A percentile compares a stretch with the other conserved stretches of the same genome.
Conservation (phyloP, 2,113 vertebrate species). For the Prolemur simus region DNA sequence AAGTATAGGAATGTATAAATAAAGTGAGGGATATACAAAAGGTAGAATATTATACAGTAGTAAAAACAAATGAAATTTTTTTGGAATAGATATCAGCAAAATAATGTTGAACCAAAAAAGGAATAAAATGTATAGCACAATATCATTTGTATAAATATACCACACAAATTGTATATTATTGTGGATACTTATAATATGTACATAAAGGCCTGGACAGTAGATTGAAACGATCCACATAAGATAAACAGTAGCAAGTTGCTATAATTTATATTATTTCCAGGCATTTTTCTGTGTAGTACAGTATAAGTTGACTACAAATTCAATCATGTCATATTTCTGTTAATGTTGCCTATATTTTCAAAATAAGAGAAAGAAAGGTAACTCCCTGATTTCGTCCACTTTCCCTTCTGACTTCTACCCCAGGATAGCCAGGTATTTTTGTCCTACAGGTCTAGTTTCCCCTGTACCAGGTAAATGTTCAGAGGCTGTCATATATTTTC, state of each 20-base stretch:
- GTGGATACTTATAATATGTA: background rate
- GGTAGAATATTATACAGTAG: background rate
- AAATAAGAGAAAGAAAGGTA: background rate
- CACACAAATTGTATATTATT: background rate
- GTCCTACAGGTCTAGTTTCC: background rate
- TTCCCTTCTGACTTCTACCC: background rate
- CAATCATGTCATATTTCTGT: background rate
- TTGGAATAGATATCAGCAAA: background rate
- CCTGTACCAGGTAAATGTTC: background rate
- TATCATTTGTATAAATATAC: background rate
- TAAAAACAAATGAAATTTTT: background rate
- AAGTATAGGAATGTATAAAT: background rate
- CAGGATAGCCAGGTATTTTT: background rate
- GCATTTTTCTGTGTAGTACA: background rate
- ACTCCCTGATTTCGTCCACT: background rate
- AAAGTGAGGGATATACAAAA: background rate
- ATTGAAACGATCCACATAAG: background rate
- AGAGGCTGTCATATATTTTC: background rate
- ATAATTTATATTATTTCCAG: background rate
- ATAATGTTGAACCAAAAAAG: background rate
- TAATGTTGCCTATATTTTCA: background rate
- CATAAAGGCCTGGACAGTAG: background rate
- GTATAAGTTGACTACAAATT: background rate
- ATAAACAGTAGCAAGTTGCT: background rate
- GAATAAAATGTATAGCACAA: background rate